Percentiles rank a stretch among this genome's conserved stretches.
These are phyloP conservation scores for Slavum lentiscoides DNA, from an alignment of 2,888 invertebrate species.

Conservation along the genomic window DNA sequence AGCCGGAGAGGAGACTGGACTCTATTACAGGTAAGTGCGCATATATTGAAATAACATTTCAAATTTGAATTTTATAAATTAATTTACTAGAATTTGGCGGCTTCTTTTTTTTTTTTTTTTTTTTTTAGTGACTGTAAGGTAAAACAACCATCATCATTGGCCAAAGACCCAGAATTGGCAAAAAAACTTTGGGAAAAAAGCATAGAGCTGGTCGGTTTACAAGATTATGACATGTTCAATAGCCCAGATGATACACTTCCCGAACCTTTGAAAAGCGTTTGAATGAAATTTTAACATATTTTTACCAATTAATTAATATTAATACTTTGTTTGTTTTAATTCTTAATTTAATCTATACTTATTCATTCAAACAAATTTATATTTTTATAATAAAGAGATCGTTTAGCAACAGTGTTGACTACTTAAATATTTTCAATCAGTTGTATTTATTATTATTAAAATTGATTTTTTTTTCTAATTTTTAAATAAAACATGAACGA, in stretches of 20 bases:
- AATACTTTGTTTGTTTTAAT: too few species aligned
- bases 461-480: neutral
- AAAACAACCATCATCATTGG: slow-evolving; percentile 62
- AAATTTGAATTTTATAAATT: neutral
- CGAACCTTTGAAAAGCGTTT: neutral
- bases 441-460: neutral
- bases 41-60: neutral
- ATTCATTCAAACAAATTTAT: neutral
- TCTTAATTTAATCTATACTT: too few species aligned
- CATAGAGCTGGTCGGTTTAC: slow-evolving; percentile 63
- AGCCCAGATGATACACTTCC: slow-evolving; percentile 3
- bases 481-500: neutral
- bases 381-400: neutral
- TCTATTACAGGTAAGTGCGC: slow-evolving; percentile 56
- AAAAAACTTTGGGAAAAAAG: slow-evolving; percentile 69
- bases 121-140: slow-evolving; percentile 67
- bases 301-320: too few species aligned
- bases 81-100: too few species aligned
- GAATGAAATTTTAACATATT: neutral
- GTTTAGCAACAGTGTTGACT: slow-evolving; percentile 9
- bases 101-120: too few species aligned
- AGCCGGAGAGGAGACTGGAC: slow-evolving; percentile 58
- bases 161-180: slow-evolving; percentile 64
- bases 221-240: slow-evolving; percentile 59
- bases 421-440: neutral